phyloP scores from a whole-genome alignment of 1,140 invertebrate genomes.

The Epicauta chinensis region DNA sequence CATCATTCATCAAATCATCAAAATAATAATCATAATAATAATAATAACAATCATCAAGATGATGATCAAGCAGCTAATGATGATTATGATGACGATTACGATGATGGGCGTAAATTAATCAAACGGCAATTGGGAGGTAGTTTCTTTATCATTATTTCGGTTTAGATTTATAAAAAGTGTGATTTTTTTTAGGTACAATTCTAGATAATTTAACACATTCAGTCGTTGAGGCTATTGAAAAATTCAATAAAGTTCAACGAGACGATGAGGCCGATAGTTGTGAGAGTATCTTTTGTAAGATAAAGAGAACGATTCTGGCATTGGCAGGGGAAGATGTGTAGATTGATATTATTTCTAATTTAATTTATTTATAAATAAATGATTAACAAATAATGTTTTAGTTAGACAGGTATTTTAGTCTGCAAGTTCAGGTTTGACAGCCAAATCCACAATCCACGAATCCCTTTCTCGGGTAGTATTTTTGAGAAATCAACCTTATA shows the following conservation, averaged over 20 bases:
- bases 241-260: constrained; percentile 9
- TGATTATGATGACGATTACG: constrained; percentile 15
- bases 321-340: no score
- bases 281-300: constrained; percentile 17
- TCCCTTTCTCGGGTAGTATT: no score
- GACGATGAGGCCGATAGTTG: constrained; percentile 3
- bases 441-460: no score
- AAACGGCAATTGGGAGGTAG: constrained; percentile 8
- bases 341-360: no score
- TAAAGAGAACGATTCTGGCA: constrained; percentile 7
- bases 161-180: background rate
- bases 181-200: constrained; percentile 3
- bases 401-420: no score
- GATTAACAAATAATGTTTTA: no score
- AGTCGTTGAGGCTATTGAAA: constrained; percentile 19
- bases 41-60: constrained; percentile 10
- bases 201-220: constrained; percentile 17
- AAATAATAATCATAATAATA: background rate
- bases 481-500: no score
- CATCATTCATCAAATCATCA: background rate
- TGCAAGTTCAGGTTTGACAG: no score
- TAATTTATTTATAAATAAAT: no score
- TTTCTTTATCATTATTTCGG: background rate
- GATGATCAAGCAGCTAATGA: background rate
- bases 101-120: constrained; percentile 5